Evolutionary conservation across 1,140 invertebrate genomes (phyloP), one percentile per base, ranked within the genome.

Genomic region (Heliconius hewitsoni): DNA sequence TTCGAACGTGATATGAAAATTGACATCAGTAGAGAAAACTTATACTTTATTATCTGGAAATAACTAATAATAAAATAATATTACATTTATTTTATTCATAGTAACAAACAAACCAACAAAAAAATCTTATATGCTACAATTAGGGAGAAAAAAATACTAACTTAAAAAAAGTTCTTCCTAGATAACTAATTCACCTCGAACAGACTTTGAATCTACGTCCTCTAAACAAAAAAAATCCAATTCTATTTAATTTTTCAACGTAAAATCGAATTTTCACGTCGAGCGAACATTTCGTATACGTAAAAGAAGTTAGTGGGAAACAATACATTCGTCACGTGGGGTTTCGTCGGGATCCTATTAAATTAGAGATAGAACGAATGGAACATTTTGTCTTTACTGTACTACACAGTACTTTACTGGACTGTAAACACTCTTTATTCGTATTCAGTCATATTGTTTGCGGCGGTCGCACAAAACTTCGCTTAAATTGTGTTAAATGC

Each of bases 241-340:
- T 34, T 60, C 30, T 72, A 75, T 81, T 77, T 78, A 81, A 81
- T 73, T 81, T 81, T 81, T 81, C 79, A 81, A 81, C 42, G 46
- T 60, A 81, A 74, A 81, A 80, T 82, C 73, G 78, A 80, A 80
- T 82, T 77, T 82, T 77, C 75, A 77, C 60, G 72, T 34, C 60
- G 60, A 66, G 37, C 46, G 72, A 76, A 73, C 76, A 73, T 76
- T 73, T 74, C 66, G 30, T 66, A 74, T 72, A 75, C 76, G 75
- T 78, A 76, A 81, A 83, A 78, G 73, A 83, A 81, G 78, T 80
- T 82, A 82, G 75, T 55, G 39, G 30, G 76, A 77, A 80, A 82
- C 81, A 82, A 82, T 82, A 79, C 66, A 77, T 71, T 82, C 81
- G 81, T 82, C 81, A 82, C 81, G 78, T 82, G 81, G 80, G 78